These are phyloP conservation scores for Andrena camellia DNA, from an alignment of 2,888 invertebrate genomes.

Conservation along the genomic window DNA sequence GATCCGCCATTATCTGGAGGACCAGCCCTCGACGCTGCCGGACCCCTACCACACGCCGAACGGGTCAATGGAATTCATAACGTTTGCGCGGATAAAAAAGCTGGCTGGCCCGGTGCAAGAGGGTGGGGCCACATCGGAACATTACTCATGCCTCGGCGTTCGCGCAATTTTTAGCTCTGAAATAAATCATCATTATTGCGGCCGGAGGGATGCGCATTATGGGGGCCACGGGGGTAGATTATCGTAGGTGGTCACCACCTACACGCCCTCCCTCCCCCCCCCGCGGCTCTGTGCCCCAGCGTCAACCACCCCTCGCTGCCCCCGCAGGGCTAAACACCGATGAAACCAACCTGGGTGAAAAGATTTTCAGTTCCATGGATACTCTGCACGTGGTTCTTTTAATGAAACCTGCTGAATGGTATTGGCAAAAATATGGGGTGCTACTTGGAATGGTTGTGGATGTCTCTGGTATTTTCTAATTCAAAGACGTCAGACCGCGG, in stretches of 20 bases:
- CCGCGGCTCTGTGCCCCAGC: neutral
- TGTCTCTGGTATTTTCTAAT: too few relatives aligned
- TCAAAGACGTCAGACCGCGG: too few relatives aligned
- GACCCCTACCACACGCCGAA: constrained; percentile 73
- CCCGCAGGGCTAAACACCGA: constrained; percentile 49
- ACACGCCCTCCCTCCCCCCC: constrained; percentile 32
- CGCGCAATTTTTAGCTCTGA: constrained; percentile 87
- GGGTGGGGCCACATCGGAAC: constrained; percentile 84
- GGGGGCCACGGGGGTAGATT: constrained; percentile 81
- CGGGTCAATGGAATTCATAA: constrained; percentile 83
- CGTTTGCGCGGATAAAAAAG: constrained; percentile 80
- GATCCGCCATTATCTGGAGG: constrained; percentile 80
- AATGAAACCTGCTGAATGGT: neutral
- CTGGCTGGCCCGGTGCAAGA: constrained; percentile 72
- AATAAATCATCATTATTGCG: constrained; percentile 88
- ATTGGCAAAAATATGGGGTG: neutral
- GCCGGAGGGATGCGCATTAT: constrained; percentile 84
- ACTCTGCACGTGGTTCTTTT: neutral
- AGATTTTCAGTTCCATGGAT: constrained; percentile 22
- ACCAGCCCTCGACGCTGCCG: constrained; percentile 76
- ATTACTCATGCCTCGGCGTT: constrained; percentile 87
- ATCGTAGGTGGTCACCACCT: constrained; percentile 77
- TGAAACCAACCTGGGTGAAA: constrained; percentile 47
- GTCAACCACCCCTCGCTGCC: constrained; percentile 21
- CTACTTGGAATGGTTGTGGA: neutral